These are phyloP conservation scores for Latheticus oryzae DNA, from an alignment of 2,888 invertebrate genomes.

Conservation along the genomic window DNA sequence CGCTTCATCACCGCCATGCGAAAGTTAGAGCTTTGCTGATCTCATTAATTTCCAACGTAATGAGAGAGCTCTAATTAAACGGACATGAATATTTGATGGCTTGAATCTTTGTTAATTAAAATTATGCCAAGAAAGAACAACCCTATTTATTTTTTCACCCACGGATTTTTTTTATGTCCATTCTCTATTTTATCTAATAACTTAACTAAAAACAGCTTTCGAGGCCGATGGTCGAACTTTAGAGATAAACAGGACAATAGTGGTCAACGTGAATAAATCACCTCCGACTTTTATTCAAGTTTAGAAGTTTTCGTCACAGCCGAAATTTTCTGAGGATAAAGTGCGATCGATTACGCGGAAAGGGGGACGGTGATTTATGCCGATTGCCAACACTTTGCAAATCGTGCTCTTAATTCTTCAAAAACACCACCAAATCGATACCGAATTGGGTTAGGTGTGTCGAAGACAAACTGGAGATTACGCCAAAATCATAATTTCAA, in stretches of 20 bases:
- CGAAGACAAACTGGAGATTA: not conserved
- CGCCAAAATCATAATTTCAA: not conserved
- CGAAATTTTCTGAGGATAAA: constrained; percentile 9
- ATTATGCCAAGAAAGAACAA: constrained; percentile 31
- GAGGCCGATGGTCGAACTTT: not conserved
- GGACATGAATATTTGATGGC: constrained; percentile 53
- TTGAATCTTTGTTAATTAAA: constrained; percentile 52
- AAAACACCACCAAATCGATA: too few species aligned
- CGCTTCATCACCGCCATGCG: constrained; percentile 44
- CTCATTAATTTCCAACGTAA: constrained; percentile 51
- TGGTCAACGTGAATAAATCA: constrained; percentile 18
- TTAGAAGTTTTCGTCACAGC: constrained; percentile 10
- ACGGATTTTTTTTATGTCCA: constrained; percentile 7
- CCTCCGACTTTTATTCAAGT: constrained; percentile 27
- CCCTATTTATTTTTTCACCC: constrained; percentile 27
- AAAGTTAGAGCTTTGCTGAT: constrained; percentile 47
- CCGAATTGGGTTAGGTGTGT: constrained; percentile 1
- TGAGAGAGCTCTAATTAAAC: constrained; percentile 53
- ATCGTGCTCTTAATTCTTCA: constrained; percentile 1
- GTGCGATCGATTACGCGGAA: constrained; percentile 10
- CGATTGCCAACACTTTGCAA: constrained; percentile 14
- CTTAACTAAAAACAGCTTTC: not conserved
- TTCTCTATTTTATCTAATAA: constrained; percentile 20
- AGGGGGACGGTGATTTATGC: constrained; percentile 10
- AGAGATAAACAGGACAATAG: constrained; percentile 4